Conservation (phyloP, 2,888 invertebrate species). For the Ichneumon xanthorius region DNA sequence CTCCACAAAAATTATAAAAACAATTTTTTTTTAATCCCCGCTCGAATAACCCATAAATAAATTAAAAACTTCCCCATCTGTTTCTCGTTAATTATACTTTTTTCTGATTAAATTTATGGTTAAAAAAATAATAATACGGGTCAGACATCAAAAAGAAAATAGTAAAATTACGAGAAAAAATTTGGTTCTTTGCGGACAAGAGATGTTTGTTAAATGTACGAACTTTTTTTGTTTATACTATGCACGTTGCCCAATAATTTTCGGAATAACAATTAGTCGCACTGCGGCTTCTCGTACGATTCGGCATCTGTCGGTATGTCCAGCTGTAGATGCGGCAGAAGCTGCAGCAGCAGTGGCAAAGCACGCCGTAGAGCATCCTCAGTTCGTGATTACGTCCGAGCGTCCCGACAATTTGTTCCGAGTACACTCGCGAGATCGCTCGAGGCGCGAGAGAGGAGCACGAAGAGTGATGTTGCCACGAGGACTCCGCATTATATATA, state of each 20-base stretch:
- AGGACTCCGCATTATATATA: slow-evolving; percentile 22
- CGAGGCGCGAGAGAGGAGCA: slow-evolving; percentile 20
- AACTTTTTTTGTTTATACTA: background rate
- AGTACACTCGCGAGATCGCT: slow-evolving; percentile 37
- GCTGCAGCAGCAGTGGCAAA: slow-evolving; percentile 19
- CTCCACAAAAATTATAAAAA: background rate
- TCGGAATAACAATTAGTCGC: slow-evolving; percentile 33
- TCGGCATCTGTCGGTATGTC: slow-evolving; percentile 46
- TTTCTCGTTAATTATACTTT: too few species aligned
- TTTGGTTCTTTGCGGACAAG: background rate
- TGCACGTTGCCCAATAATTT: slow-evolving; percentile 48
- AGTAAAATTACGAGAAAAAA: background rate
- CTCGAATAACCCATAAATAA: background rate
- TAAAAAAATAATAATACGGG: too few species aligned
- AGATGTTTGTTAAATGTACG: background rate
- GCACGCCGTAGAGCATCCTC: slow-evolving; percentile 25
- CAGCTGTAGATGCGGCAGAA: slow-evolving; percentile 16
- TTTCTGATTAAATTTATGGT: too few species aligned
- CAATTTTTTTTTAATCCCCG: too few species aligned
- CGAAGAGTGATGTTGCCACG: slow-evolving; percentile 33
- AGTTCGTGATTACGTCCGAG: slow-evolving; percentile 48
- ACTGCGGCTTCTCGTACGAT: slow-evolving; percentile 32
- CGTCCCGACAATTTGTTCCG: slow-evolving; percentile 50
- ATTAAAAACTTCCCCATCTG: background rate
- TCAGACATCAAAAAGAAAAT: background rate